Evolutionary conservation across 2,113 vertebrate genomes (phyloP).

Genomic region (Sterna hirundo): DNA sequence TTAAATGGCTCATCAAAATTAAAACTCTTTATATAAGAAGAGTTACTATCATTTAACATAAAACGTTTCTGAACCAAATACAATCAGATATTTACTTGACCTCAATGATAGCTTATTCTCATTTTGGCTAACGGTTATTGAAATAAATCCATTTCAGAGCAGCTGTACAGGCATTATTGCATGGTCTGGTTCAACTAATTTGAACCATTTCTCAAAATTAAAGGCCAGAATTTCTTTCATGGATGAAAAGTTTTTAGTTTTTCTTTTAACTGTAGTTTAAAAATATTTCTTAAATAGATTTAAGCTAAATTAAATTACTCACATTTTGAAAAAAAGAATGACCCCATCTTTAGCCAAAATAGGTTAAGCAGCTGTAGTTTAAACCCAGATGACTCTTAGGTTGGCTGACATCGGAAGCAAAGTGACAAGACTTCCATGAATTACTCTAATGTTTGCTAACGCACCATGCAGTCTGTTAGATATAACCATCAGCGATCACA

Average conservation of each 20-base stretch:
- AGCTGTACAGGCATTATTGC: not conserved
- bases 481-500: not conserved
- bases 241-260: not conserved
- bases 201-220: not conserved
- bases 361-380: not conserved
- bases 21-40: not conserved
- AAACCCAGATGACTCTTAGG: not conserved
- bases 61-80: not conserved
- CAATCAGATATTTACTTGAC: not conserved
- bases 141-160: not conserved
- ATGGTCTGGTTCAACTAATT: not conserved
- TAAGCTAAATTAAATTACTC: not conserved
- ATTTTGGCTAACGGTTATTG: not conserved
- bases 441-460: not conserved
- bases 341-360: not conserved
- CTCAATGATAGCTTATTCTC: not conserved
- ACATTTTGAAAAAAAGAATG: not conserved
- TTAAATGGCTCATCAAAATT: not conserved
- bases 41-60: not conserved
- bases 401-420: not conserved
- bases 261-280: not conserved
- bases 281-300: not conserved
- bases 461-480: accelerated
- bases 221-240: not conserved
- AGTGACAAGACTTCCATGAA: not conserved